Evolutionary conservation across 2,888 invertebrate genomes (phyloP).

Genomic region (Isoperla grammatica): DNA sequence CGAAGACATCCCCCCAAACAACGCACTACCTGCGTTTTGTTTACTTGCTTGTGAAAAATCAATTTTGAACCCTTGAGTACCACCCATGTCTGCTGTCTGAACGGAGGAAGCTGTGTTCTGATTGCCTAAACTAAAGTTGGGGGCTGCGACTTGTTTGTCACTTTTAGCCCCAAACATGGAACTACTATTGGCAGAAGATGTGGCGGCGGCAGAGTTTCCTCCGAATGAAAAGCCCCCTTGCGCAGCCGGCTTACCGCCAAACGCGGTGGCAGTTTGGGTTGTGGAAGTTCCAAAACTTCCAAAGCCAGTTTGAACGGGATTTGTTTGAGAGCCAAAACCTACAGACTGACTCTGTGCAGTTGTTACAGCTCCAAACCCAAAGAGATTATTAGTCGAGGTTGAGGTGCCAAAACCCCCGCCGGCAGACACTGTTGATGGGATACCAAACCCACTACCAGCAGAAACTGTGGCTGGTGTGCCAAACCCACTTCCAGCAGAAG

Average conservation of each 20-base stretch:
- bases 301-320: no score
- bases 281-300: no score
- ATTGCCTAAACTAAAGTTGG: no score
- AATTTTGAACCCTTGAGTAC: neutral
- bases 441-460: neutral
- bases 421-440: neutral
- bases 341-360: neutral
- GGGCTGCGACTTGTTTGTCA: neutral
- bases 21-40: no score
- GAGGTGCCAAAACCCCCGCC: neutral
- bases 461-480: neutral
- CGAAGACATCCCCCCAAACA: no score
- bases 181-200: neutral
- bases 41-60: neutral
- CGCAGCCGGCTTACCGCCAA: neutral
- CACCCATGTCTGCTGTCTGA: neutral
- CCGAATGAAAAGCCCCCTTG: neutral
- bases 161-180: neutral
- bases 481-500: neutral
- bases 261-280: neutral
- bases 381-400: neutral
- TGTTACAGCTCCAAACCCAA: neutral
- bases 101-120: no score
- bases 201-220: neutral
- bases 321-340: no score